These are phyloP conservation scores for Drosophila fuyamai DNA, from an alignment of 1,140 invertebrate species.

Conservation along the genomic window DNA sequence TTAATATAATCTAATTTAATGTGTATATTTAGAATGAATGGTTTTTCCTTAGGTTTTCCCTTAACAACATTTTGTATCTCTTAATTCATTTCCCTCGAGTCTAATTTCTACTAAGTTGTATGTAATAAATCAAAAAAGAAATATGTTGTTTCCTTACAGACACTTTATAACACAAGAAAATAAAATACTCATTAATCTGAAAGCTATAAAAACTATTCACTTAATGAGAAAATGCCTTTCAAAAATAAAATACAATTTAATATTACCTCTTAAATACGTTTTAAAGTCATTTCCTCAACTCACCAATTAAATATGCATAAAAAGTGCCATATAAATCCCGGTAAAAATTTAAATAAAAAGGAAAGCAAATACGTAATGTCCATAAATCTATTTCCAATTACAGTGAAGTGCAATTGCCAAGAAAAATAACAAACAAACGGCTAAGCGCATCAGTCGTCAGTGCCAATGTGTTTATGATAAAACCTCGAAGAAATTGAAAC, in stretches of 20 bases:
- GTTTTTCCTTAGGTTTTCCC: no score
- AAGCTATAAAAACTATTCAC: not conserved
- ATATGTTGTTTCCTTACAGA: no score
- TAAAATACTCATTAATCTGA: not conserved
- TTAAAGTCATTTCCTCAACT: not conserved
- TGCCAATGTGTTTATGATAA: conserved; percentile 56
- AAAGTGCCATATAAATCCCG: conserved; percentile 22
- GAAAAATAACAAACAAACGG: conserved; percentile 33
- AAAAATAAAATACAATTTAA: conserved; percentile 13
- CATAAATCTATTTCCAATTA: conserved; percentile 51
- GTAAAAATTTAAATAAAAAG: conserved; percentile 43
- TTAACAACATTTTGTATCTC: no score
- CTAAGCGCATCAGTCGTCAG: conserved; percentile 23
- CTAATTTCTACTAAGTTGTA: no score
- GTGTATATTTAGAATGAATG: no score
- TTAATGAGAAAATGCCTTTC: not conserved
- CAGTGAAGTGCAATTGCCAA: conserved; percentile 56
- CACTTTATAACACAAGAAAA: no score
- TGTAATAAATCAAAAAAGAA: no score
- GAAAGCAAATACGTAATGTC: conserved; percentile 30
- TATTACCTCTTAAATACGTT: not conserved
- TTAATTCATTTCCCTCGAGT: no score
- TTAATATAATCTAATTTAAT: not conserved
- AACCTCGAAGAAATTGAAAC: conserved; percentile 72
- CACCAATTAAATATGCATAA: conserved; percentile 27